Evolutionary conservation across 2,113 vertebrate genomes (phyloP), one percentile per base, ranked within the genome.

Genomic region (Ascaphus truei): DNA sequence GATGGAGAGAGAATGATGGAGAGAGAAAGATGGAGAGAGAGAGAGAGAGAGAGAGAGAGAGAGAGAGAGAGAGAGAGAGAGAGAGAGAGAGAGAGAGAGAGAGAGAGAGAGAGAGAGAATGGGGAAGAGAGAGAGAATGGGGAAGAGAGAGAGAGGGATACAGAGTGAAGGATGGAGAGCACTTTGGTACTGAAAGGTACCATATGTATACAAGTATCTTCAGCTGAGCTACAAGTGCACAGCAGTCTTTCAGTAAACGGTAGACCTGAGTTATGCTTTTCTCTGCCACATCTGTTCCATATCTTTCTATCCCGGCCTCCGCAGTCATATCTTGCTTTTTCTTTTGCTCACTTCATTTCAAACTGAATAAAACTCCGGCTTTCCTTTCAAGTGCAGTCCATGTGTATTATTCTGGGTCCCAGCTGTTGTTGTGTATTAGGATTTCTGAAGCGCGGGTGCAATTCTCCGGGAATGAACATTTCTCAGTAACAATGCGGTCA

Each of bases 231-330:
- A 16, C 34, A 25, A 67, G 12, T 43, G 7, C 13, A 27, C n/a
- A 5, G n/a, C 2, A n/a, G 2, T 12, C 0, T 1, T 2, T 0
- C 27, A 34, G 15, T 1, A 4, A 50, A 4, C 2, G 31, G 26
- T 12, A 20, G 16, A 59, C 18, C 4, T 33, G 1, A 48, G 15
- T 27, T 2, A 7, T 41, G 23, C 5, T 16, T 45, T 56, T 53
- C 27, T 57, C 13, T n/a, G 15, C 10, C 36, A 52, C 64, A 68
- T 68, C 0, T 7, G 30, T 68, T 51, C 66, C 15, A 8, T 9
- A 48, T 36, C n/a, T 60, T 1, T 1, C 1, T 61, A 31, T 36
- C 55, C 33, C 33, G 9, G 43, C 16, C 41, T 43, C 43, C 27
- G 33, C 23, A 8, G 7, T 30, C 30, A 5, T 23, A 30, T 69